Percentiles rank a stretch among this genome's conserved stretches.
These are phyloP conservation scores for Rhinoraja longicauda DNA, from an alignment of 2,797 vertebrate genomes.

Conservation along the genomic window DNA sequence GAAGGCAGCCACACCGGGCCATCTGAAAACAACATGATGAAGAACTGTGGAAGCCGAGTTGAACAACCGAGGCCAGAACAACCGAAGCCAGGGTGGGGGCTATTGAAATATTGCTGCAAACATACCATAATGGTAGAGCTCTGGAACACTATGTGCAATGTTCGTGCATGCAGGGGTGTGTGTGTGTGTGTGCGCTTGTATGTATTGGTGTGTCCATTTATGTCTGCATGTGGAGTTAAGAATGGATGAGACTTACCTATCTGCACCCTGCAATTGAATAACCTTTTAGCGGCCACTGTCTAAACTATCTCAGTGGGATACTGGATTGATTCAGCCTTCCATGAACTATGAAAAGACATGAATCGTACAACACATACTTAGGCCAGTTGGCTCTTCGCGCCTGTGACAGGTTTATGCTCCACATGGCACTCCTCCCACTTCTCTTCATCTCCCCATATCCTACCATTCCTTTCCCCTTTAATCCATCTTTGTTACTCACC, in stretches of 20 bases:
- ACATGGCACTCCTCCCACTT: neutral
- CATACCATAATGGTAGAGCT: no score
- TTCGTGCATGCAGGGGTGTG: neutral
- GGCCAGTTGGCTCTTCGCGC: neutral
- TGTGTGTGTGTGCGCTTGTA: neutral
- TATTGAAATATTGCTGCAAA: no score
- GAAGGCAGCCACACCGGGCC: no score
- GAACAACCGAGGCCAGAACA: no score
- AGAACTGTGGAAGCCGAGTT: no score
- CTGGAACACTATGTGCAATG: neutral
- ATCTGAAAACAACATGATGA: no score
- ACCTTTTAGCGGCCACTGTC: neutral
- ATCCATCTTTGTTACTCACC: neutral
- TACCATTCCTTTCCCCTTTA: neutral
- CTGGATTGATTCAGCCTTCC: neutral
- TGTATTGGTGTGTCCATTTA: neutral
- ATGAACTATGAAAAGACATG: neutral
- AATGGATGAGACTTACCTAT: neutral
- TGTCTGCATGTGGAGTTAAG: neutral
- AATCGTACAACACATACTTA: neutral
- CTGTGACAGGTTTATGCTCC: neutral
- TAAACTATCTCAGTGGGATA: neutral
- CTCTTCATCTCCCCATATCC: neutral
- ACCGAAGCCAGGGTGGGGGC: no score
- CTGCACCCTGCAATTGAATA: neutral